Conservation (phyloP, 1,140 invertebrate genomes). For the Antheraea mylitta region DNA sequence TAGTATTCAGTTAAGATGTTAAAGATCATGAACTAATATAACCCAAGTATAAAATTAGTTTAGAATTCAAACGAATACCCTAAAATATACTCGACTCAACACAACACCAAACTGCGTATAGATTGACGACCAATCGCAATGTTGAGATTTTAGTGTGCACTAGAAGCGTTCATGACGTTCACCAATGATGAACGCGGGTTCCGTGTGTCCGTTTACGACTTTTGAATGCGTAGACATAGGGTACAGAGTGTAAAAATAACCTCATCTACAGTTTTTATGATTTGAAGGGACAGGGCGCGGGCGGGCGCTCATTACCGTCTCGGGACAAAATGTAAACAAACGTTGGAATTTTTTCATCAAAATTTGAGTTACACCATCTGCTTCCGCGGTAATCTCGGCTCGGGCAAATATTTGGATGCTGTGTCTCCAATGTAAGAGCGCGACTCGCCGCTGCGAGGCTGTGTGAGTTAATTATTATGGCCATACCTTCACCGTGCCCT, state of each 20-base stretch:
- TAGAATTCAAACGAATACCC: neutral
- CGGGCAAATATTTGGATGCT: constrained; percentile 50
- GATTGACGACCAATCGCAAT: constrained; percentile 4
- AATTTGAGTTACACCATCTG: constrained; percentile 63
- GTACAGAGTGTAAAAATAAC: constrained; percentile 31
- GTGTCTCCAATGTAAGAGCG: neutral
- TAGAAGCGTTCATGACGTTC: neutral
- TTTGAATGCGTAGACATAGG: constrained; percentile 15
- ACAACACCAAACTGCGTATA: neutral
- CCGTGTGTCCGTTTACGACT: constrained; percentile 10
- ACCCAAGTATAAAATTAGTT: neutral
- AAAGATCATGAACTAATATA: neutral
- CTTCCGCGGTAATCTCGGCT: constrained; percentile 39
- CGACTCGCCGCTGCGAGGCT: constrained; percentile 14
- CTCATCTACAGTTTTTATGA: constrained; percentile 27
- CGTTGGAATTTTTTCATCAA: constrained; percentile 61
- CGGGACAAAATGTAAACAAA: constrained; percentile 47
- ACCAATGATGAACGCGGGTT: neutral
- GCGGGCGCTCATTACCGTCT: constrained; percentile 35
- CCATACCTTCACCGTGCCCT: constrained; percentile 3
- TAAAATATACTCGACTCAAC: neutral
- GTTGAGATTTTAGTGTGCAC: neutral
- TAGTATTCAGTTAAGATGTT: neutral
- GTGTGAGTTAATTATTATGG: constrained; percentile 35
- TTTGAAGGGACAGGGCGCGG: constrained; percentile 24